These are phyloP conservation scores for Pinctada fucata DNA, from an alignment of 2,888 invertebrate species.

Conservation along the genomic window DNA sequence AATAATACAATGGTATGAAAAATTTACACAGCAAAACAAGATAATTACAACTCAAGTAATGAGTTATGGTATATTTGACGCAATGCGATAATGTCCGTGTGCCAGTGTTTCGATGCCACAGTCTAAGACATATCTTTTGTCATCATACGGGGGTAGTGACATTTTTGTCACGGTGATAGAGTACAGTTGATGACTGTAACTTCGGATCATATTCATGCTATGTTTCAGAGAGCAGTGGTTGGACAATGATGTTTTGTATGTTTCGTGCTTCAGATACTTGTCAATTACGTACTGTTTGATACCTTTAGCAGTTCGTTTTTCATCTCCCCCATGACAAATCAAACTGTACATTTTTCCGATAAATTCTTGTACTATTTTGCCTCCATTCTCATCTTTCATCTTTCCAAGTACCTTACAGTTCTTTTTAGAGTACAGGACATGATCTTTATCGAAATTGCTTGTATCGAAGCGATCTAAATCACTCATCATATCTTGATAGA, in stretches of 20 bases:
- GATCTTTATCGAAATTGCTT: slow-evolving; percentile 19
- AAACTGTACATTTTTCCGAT: slow-evolving; percentile 37
- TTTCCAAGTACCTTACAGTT: slow-evolving; percentile 32
- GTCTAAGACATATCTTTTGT: slow-evolving; percentile 34
- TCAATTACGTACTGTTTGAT: slow-evolving; percentile 33
- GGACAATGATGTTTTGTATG: slow-evolving; percentile 22
- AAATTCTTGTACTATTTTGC: slow-evolving; percentile 27
- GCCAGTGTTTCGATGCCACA: too few relatives aligned
- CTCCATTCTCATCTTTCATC: slow-evolving; percentile 36
- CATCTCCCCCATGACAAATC: slow-evolving; percentile 5
- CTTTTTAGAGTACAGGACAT: slow-evolving; percentile 7
- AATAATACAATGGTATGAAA: too few relatives aligned
- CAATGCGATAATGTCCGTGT: too few relatives aligned
- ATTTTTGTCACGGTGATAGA: slow-evolving; percentile 27
- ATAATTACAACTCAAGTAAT: too few relatives aligned
- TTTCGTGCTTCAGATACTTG: slow-evolving; percentile 36
- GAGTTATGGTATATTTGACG: too few relatives aligned
- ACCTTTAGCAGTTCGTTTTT: slow-evolving; percentile 20
- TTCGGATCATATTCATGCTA: slow-evolving; percentile 28
- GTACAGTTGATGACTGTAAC: slow-evolving; percentile 35
- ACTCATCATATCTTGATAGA: slow-evolving; percentile 67
- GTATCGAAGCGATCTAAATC: slow-evolving; percentile 19
- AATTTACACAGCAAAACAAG: too few relatives aligned
- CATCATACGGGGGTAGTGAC: slow-evolving; percentile 33
- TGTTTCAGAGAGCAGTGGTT: slow-evolving; percentile 16